Conservation (phyloP, 2,888 invertebrate species). For the Habrosyne pyritoides region DNA sequence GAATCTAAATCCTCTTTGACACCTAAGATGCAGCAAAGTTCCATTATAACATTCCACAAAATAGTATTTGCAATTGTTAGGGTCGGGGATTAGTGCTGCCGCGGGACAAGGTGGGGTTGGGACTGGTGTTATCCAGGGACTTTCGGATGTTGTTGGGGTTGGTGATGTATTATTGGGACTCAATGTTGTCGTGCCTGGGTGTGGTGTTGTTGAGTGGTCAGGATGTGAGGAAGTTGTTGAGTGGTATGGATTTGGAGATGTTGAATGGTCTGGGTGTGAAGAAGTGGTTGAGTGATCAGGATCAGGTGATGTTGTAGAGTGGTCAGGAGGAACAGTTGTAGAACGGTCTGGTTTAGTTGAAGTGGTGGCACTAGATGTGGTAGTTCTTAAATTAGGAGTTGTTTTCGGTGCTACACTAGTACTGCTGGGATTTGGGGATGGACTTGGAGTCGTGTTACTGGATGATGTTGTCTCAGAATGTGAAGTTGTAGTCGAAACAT, state of each 20-base stretch:
- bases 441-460: too few relatives aligned
- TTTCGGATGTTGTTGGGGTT: neutral
- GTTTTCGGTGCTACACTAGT: too few relatives aligned
- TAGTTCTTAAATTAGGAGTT: too few relatives aligned
- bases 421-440: too few relatives aligned
- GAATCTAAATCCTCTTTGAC: neutral
- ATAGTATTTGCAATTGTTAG: neutral
- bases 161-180: neutral
- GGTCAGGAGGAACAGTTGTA: too few relatives aligned
- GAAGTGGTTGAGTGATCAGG: neutral
- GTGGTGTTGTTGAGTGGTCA: neutral
- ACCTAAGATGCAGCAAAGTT: neutral
- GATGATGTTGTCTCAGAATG: too few relatives aligned
- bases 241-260: neutral
- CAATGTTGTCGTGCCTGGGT: neutral
- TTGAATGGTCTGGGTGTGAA: neutral
- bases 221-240: neutral
- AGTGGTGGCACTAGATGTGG: too few relatives aligned
- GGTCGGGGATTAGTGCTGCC: neutral
- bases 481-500: too few relatives aligned
- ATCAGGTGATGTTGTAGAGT: too few relatives aligned
- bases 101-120: neutral
- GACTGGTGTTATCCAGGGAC: neutral
- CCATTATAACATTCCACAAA: neutral
- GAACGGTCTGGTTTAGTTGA: too few relatives aligned